Evolutionary conservation across 2,797 vertebrate species (phyloP).

Genomic region (Pseudochaenichthys georgianus): DNA sequence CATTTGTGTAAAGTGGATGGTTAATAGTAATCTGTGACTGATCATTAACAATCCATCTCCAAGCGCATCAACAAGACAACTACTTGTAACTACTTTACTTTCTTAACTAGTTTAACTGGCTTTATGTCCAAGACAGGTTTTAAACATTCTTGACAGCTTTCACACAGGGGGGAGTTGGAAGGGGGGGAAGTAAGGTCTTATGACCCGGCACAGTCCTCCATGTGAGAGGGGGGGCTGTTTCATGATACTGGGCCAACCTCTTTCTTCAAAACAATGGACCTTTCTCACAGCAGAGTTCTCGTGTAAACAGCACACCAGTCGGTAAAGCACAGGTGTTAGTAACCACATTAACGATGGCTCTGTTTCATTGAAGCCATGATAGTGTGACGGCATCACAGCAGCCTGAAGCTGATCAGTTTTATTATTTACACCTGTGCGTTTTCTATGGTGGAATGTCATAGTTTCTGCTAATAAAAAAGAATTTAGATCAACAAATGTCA

Average conservation of each 20-base stretch:
- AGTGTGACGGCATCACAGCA: background rate
- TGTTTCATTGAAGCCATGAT: background rate
- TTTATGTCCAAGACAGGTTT: constrained; percentile 3
- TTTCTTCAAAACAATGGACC: background rate
- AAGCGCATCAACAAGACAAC: no score
- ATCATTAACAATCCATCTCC: background rate
- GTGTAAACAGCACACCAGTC: no score
- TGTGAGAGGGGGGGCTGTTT: background rate
- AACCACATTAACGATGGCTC: background rate
- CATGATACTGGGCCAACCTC: background rate
- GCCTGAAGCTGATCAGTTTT: background rate
- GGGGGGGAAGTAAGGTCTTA: constrained; percentile 2
- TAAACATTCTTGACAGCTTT: constrained; percentile 15
- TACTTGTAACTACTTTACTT: no score
- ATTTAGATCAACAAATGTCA: background rate
- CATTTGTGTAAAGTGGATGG: background rate
- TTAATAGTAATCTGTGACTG: background rate
- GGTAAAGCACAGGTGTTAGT: no score
- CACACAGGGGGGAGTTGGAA: background rate
- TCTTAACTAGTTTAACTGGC: background rate
- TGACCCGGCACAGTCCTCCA: constrained; percentile 13
- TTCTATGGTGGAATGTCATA: background rate
- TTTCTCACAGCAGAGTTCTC: background rate
- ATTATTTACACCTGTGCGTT: background rate
- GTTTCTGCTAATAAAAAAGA: no score